phyloP scores from a whole-genome alignment of 2,113 vertebrate genomes.

The Todiramphus saurophagus region DNA sequence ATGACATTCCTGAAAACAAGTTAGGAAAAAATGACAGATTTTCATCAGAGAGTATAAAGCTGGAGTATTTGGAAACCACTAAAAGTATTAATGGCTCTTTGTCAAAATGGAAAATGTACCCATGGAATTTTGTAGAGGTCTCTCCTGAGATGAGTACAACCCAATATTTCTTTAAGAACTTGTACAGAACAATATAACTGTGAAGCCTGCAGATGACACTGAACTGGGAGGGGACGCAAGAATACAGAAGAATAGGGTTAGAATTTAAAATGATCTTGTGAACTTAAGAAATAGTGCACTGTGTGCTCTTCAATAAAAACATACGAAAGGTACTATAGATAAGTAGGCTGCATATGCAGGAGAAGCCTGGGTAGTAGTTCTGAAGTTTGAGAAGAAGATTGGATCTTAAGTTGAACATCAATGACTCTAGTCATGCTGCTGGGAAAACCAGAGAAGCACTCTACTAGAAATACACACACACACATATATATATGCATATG shows the following conservation, averaged over 20 bases:
- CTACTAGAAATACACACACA: not conserved
- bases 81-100: not conserved
- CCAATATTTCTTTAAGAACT: not conserved
- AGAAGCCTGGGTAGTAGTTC: not conserved
- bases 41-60: not conserved
- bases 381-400: not conserved
- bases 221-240: not conserved
- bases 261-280: not conserved
- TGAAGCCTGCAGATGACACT: not conserved
- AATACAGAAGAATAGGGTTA: not conserved
- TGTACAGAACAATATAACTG: not conserved
- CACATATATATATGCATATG: not conserved
- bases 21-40: not conserved
- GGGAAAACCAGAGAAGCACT: not conserved
- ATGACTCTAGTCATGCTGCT: not conserved
- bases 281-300: not conserved
- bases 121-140: not conserved
- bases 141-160: not conserved
- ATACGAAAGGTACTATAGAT: not conserved
- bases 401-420: not conserved
- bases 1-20: not conserved
- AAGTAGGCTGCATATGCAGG: not conserved
- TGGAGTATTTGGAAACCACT: not conserved
- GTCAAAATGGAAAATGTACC: not conserved
- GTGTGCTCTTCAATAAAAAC: not conserved